Percentiles rank a stretch among this genome's conserved stretches.
phyloP scores from a whole-genome alignment of 2,113 vertebrate genomes.

The Paedocypris sp. region DNA sequence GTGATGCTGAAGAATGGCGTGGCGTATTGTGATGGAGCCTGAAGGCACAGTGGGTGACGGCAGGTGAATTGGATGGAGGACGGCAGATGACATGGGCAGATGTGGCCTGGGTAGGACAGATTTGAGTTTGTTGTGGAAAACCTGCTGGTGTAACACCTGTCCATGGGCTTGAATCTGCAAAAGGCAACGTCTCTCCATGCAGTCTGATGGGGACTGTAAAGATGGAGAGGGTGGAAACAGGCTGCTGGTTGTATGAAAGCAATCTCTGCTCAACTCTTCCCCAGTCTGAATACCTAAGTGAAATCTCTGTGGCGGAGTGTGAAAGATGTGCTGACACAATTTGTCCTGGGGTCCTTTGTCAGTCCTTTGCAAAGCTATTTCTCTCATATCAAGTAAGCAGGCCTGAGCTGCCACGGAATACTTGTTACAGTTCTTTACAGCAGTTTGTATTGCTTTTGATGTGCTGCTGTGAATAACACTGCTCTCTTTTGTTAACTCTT shows the following conservation, averaged over 20 bases:
- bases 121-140: constrained; percentile 64
- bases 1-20: constrained; percentile 69
- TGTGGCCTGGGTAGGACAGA: constrained; percentile 48
- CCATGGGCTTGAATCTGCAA: constrained; percentile 59
- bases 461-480: not conserved
- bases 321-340: constrained; percentile 52
- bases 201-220: constrained; percentile 54
- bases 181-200: constrained; percentile 58
- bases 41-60: constrained; percentile 60
- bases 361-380: constrained; percentile 45
- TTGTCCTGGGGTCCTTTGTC: constrained; percentile 39
- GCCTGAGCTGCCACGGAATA: constrained; percentile 45
- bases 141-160: constrained; percentile 56
- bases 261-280: constrained; percentile 56
- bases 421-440: constrained; percentile 31
- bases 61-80: constrained; percentile 58
- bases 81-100: constrained; percentile 43
- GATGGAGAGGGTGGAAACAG: constrained; percentile 53
- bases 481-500: constrained; percentile 8
- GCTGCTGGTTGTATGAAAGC: constrained; percentile 51
- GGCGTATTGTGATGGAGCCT: constrained; percentile 68
- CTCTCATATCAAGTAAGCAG: constrained; percentile 49
- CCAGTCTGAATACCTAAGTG: constrained; percentile 45
- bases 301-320: constrained; percentile 35
- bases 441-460: not conserved